These are phyloP conservation scores for Eurytoma adleriae DNA, from an alignment of 2,888 invertebrate species.

Conservation along the genomic window DNA sequence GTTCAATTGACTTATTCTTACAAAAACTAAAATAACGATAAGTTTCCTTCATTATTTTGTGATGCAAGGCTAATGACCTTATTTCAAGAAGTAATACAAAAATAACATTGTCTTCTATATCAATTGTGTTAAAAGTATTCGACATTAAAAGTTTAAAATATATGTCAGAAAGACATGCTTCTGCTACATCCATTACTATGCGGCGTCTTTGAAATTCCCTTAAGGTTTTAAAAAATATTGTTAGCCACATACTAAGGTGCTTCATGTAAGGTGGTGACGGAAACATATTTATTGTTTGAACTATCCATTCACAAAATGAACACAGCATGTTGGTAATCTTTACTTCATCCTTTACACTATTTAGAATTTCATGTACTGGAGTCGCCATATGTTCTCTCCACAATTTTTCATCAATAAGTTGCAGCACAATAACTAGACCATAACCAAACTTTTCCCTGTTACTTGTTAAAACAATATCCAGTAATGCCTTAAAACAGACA, in stretches of 20 bases:
- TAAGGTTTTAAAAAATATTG: slow-evolving; percentile 82
- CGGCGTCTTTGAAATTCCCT: slow-evolving; percentile 78
- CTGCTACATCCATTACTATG: slow-evolving; percentile 80
- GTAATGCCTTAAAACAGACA: slow-evolving; percentile 79
- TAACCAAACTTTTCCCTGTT: slow-evolving; percentile 77
- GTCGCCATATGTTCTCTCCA: slow-evolving; percentile 42
- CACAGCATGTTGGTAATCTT: slow-evolving; percentile 78
- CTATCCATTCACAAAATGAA: slow-evolving; percentile 84
- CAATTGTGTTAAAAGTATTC: slow-evolving; percentile 36
- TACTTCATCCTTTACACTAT: slow-evolving; percentile 64
- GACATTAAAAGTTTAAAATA: slow-evolving; percentile 72
- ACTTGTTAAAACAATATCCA: slow-evolving; percentile 80
- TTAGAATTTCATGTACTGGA: slow-evolving; percentile 26
- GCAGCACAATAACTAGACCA: slow-evolving; percentile 80
- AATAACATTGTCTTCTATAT: slow-evolving; percentile 66
- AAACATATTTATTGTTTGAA: slow-evolving; percentile 65
- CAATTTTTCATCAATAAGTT: slow-evolving; percentile 75
- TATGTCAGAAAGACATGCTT: slow-evolving; percentile 80
- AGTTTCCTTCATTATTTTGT: slow-evolving; percentile 80
- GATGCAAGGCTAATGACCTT: slow-evolving; percentile 23
- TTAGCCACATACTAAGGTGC: slow-evolving; percentile 82
- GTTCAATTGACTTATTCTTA: neutral
- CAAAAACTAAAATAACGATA: slow-evolving; percentile 49
- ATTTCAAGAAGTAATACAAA: slow-evolving; percentile 71
- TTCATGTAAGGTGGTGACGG: slow-evolving; percentile 80